A percentile compares a stretch with the other conserved stretches of the same genome.
Conservation (phyloP, 2,113 vertebrate genomes). For the Sciurus niger region DNA sequence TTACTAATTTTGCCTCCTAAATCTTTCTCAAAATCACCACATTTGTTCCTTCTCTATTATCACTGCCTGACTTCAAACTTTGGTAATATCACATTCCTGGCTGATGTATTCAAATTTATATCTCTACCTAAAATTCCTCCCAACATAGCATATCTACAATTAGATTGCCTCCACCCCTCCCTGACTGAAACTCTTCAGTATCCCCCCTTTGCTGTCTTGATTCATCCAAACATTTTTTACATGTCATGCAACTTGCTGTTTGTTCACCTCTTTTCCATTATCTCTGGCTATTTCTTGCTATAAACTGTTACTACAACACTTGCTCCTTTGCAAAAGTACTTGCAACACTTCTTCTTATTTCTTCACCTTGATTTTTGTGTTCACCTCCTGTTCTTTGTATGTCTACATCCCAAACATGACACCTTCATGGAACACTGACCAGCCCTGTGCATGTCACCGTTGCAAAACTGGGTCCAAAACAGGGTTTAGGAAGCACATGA, state of each 20-base stretch:
- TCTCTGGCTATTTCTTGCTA: background rate
- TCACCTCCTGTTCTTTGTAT: background rate
- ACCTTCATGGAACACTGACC: background rate
- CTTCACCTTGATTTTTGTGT: background rate
- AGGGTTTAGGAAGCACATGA: background rate
- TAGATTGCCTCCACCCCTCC: background rate
- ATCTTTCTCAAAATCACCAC: background rate
- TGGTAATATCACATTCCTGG: background rate
- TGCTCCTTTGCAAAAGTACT: too few relatives aligned
- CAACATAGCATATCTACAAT: background rate
- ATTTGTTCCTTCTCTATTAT: conserved; percentile 3
- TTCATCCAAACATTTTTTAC: background rate
- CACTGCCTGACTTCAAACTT: background rate
- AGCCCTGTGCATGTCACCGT: background rate
- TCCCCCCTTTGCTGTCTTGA: background rate
- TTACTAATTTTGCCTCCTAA: background rate
- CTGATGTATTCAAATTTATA: background rate
- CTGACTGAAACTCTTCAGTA: background rate
- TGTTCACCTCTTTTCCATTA: background rate
- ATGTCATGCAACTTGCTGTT: background rate
- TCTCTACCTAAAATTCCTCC: background rate
- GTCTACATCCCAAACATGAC: background rate
- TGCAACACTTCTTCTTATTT: background rate
- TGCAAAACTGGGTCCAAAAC: background rate
- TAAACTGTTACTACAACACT: background rate